Base-by-base conservation (phyloP, 2,888 invertebrate genomes). In the Apodemia zela region DNA sequence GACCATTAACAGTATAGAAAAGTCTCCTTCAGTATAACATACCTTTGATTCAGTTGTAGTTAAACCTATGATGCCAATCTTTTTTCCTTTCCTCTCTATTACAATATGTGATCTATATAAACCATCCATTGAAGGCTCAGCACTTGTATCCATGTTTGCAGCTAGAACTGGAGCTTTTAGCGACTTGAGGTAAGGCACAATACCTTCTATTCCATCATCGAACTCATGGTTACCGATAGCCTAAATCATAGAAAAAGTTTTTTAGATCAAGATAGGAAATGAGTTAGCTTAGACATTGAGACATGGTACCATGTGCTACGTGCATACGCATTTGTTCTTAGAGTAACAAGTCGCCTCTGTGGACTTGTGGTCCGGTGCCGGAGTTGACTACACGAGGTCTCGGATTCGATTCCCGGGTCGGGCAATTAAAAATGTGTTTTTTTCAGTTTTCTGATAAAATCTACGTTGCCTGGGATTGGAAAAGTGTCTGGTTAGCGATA, bases 201-300 rank as follows among this genome's bases (percentile, higher is more conserved):
- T 78, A 10, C 96, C 97, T 61, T 84, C 89, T 35, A 97, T 82
- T 3, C 94, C 94, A 74, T 95, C 93, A 75, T 97, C 97, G 71
- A 97, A 97, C 77, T 97, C 97, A 72, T 98, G 97, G 78, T 97
- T 97, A 1, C 97, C 97, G 25, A 97, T 77, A 0, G 96, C 94
- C 97, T 97, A 61, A 11, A 68, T 15, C 5, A 45, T 29, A 60
- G 11, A 59, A 15, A 38, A 47, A 29, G 13, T 47, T 13, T 38
- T 47, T 29, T 29, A 29, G 29, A 3, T 5, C 4, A 29, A 4
- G 4, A 3, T 8, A 49, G 0, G 35, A 51, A 18, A 21, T 7
- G 10, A 2, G 15, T 33, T 58, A 49, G 17, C 2, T 2, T 8
- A 10, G 10, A 10, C 10, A 35, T 35, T 35, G 35, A 2, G 2